A percentile compares a stretch with the other conserved stretches of the same genome.
Evolutionary conservation across 2,113 vertebrate species (phyloP).

Genomic region (Eretmochelys imbricata): DNA sequence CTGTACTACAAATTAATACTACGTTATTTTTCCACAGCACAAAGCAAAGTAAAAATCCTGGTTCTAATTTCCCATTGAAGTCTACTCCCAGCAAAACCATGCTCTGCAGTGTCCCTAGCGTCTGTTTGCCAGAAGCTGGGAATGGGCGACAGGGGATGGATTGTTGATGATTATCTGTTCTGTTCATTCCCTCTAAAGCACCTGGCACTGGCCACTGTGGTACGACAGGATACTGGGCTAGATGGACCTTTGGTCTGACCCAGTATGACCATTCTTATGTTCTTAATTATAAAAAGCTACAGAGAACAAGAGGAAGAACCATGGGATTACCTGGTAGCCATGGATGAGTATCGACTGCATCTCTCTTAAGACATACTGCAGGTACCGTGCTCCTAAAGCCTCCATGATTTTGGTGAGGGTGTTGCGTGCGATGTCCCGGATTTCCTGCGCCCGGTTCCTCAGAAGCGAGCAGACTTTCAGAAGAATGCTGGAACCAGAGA

Average conservation of each 20-base stretch:
- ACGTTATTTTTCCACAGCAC: not conserved
- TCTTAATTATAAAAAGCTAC: not conserved
- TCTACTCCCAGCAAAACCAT: not conserved
- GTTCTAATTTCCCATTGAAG: not conserved
- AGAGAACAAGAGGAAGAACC: not conserved
- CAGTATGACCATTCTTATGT: too few species aligned
- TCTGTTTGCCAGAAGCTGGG: too few species aligned
- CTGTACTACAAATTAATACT: not conserved
- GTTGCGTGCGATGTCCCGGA: slow-evolving; percentile 91
- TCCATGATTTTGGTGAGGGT: slow-evolving; percentile 93
- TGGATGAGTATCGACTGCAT: slow-evolving; percentile 89
- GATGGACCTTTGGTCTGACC: too few species aligned
- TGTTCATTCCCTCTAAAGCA: too few species aligned
- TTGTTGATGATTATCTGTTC: too few species aligned
- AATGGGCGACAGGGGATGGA: too few species aligned
- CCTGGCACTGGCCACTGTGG: too few species aligned
- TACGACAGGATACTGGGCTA: too few species aligned
- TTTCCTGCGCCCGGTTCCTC: slow-evolving; percentile 94
- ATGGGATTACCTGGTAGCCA: slow-evolving; percentile 91
- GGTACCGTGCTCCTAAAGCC: slow-evolving; percentile 87
- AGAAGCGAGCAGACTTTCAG: slow-evolving; percentile 93
- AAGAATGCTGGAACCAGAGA: slow-evolving; percentile 84
- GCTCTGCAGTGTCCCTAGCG: too few species aligned
- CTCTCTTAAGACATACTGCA: slow-evolving; percentile 93
- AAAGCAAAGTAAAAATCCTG: not conserved